Conservation (phyloP, 2,113 vertebrate species). For the Suncus etruscus region DNA sequence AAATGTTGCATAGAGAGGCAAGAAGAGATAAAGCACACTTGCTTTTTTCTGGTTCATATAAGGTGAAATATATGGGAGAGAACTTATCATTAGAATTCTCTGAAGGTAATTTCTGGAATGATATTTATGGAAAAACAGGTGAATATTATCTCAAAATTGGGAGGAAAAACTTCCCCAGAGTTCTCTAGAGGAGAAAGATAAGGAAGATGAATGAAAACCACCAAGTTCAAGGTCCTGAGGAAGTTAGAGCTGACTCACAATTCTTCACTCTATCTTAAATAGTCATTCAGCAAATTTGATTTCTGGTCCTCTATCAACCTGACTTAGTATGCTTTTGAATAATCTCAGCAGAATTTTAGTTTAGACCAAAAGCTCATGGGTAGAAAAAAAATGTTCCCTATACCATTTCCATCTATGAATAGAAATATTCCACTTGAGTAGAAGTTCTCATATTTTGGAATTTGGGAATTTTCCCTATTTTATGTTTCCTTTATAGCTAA, state of each 20-base stretch:
- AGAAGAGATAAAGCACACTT: too few species aligned
- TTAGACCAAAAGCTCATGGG: neutral
- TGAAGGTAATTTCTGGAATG: too few species aligned
- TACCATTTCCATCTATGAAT: neutral
- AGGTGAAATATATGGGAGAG: too few species aligned
- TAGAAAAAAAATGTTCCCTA: neutral
- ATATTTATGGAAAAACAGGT: neutral
- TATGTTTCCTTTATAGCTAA: neutral
- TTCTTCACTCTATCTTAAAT: neutral
- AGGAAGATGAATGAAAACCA: neutral
- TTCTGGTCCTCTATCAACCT: neutral
- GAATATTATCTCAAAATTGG: neutral
- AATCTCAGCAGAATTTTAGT: neutral
- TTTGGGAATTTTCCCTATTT: neutral
- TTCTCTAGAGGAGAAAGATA: neutral
- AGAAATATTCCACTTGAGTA: neutral
- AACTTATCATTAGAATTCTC: too few species aligned
- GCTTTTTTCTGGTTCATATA: too few species aligned
- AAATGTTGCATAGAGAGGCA: too few species aligned
- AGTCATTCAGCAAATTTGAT: neutral
- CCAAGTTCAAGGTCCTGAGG: too few species aligned
- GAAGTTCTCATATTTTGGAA: neutral
- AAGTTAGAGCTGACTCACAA: neutral
- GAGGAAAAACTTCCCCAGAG: accelerated
- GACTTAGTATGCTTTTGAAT: neutral